Conservation (phyloP, 2,888 invertebrate species). For the Drosophila diplacantha region DNA sequence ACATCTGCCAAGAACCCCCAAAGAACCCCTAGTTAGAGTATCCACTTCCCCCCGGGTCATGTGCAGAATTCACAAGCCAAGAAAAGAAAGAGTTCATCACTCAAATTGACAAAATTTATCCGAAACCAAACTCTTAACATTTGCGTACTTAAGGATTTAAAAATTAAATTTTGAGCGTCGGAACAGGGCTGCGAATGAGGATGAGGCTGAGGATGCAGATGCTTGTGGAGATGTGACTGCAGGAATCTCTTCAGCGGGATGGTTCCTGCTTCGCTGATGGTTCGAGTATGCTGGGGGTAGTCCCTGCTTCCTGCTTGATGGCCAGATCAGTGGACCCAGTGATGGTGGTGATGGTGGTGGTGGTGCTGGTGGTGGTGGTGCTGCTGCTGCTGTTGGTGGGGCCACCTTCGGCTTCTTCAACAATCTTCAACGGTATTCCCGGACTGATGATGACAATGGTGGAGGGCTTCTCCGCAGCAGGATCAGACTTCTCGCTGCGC, state of each 20-base stretch:
- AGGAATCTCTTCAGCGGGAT: neutral
- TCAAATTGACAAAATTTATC: constrained; percentile 5
- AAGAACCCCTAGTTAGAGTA: neutral
- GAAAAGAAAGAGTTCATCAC: neutral
- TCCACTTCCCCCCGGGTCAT: neutral
- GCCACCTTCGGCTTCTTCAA: neutral
- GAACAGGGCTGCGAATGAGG: neutral
- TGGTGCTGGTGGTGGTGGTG: neutral
- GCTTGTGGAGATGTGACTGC: neutral
- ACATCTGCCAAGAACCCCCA: fast-evolving
- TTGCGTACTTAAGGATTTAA: constrained; percentile 7
- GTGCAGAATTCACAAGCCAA: neutral
- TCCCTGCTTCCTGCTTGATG: neutral
- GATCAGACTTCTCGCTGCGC: neutral
- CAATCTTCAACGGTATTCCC: neutral
- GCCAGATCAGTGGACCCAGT: neutral
- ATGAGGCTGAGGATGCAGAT: neutral
- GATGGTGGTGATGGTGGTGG: neutral
- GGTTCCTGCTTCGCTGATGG: neutral
- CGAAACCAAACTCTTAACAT: neutral
- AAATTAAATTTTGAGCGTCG: neutral
- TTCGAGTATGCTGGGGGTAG: neutral
- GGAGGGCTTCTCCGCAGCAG: fast-evolving
- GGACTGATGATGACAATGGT: neutral
- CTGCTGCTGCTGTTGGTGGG: neutral